These are phyloP conservation scores for Odontophorus gujanensis DNA, from an alignment of 2,113 vertebrate genomes.

Conservation along the genomic window DNA sequence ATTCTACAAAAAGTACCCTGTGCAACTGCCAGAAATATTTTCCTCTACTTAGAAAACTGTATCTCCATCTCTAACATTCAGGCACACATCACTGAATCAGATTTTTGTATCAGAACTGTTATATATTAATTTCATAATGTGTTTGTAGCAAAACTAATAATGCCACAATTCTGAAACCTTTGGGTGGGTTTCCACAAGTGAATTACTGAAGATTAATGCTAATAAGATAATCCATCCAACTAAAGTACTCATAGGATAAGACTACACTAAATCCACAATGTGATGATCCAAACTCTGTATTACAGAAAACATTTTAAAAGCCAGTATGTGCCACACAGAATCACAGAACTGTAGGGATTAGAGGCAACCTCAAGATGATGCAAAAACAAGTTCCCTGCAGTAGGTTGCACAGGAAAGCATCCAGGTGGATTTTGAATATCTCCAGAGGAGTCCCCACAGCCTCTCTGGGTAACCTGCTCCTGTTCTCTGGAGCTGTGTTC, in stretches of 20 bases:
- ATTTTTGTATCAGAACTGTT: not conserved
- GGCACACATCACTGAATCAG: not conserved
- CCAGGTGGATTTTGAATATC: no score
- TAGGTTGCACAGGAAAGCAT: no score
- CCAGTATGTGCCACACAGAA: fast-evolving
- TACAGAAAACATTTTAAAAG: not conserved
- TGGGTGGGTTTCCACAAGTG: not conserved
- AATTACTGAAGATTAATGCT: not conserved
- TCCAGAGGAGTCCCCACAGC: no score
- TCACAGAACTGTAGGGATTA: no score
- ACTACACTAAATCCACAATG: not conserved
- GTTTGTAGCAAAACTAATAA: not conserved
- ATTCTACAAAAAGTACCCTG: not conserved
- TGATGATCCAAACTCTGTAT: not conserved
- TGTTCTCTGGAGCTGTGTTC: no score
- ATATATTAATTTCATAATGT: constrained; percentile 7
- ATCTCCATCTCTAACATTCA: not conserved
- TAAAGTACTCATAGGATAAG: not conserved
- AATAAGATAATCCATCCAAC: not conserved
- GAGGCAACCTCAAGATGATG: no score
- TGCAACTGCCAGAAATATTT: not conserved
- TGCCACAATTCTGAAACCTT: not conserved
- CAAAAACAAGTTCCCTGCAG: no score
- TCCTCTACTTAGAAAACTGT: not conserved
- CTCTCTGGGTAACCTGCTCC: no score